These are phyloP conservation scores for Shinisaurus crocodilurus DNA, from an alignment of 2,113 vertebrate genomes.

Conservation along the genomic window DNA sequence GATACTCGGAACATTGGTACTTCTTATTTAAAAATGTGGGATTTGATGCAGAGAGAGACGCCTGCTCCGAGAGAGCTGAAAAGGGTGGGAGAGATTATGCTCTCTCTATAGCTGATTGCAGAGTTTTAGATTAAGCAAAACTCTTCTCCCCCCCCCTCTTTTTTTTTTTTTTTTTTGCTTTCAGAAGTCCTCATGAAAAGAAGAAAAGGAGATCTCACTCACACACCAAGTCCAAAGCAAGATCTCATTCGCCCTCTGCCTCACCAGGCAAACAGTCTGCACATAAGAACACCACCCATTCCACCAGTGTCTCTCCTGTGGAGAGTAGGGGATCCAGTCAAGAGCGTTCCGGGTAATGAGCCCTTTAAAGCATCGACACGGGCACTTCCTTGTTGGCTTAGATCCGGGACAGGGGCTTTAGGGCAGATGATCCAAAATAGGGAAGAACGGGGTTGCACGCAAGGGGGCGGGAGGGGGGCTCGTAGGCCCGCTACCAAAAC, in stretches of 20 bases:
- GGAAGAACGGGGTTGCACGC: accelerated
- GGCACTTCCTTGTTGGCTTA: not conserved
- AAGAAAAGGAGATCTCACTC: constrained; percentile 82
- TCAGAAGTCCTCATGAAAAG: constrained; percentile 86
- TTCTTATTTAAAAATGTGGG: not conserved
- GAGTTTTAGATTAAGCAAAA: not conserved
- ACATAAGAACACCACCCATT: constrained; percentile 77
- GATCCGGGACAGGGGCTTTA: accelerated
- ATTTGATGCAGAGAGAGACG: not conserved
- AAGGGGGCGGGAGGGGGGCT: accelerated
- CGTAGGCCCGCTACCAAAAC: not conserved
- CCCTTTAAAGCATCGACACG: not conserved
- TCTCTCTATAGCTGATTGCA: too few species aligned
- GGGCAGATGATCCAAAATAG: not conserved
- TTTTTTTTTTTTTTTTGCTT: constrained; percentile 17
- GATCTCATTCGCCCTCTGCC: constrained; percentile 81
- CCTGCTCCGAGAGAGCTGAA: too few species aligned
- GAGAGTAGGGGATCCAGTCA: constrained; percentile 92
- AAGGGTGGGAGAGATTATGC: not conserved
- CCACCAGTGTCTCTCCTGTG: constrained; percentile 87
- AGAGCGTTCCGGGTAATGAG: constrained; percentile 85
- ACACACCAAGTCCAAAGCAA: constrained; percentile 79
- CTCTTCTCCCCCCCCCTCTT: not conserved
- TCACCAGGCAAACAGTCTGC: constrained; percentile 82
- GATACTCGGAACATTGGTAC: not conserved